Evolutionary conservation across 2,113 vertebrate species (phyloP).

Genomic region (Reinhardtius hippoglossoides): DNA sequence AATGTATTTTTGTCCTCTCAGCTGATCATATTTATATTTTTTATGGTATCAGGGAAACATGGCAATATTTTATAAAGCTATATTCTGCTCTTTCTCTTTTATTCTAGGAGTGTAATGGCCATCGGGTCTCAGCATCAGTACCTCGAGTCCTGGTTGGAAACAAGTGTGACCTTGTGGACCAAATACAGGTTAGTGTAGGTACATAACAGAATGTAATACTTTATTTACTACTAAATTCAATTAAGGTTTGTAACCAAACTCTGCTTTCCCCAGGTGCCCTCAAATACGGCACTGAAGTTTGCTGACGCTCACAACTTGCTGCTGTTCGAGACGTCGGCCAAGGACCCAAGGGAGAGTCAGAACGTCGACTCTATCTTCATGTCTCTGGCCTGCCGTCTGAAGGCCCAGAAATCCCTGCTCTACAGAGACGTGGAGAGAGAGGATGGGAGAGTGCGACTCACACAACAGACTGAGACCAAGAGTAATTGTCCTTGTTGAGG

Average conservation of each 20-base stretch:
- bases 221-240: background rate
- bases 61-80: too few relatives aligned
- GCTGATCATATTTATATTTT: too few relatives aligned
- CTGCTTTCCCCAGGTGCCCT: slow-evolving; percentile 84
- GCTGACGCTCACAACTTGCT: slow-evolving; percentile 97
- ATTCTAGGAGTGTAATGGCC: slow-evolving; percentile 94
- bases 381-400: slow-evolving; percentile 94
- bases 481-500: slow-evolving; percentile 91
- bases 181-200: slow-evolving; percentile 84
- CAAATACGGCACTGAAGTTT: slow-evolving; percentile 93
- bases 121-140: slow-evolving; percentile 90
- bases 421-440: slow-evolving; percentile 91
- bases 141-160: slow-evolving; percentile 96
- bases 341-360: slow-evolving; percentile 95
- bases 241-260: background rate
- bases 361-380: slow-evolving; percentile 98
- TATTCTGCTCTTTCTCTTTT: background rate
- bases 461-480: slow-evolving; percentile 83
- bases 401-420: slow-evolving; percentile 94
- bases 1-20: too few relatives aligned
- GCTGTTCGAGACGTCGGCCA: slow-evolving; percentile 97
- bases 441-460: slow-evolving; percentile 86
- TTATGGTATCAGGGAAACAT: too few relatives aligned
- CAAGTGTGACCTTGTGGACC: slow-evolving; percentile 96
- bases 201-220: background rate